A percentile compares a stretch with the other conserved stretches of the same genome.
These are phyloP conservation scores for Acanthisitta chloris DNA, from an alignment of 2,113 vertebrate genomes.

Conservation along the genomic window DNA sequence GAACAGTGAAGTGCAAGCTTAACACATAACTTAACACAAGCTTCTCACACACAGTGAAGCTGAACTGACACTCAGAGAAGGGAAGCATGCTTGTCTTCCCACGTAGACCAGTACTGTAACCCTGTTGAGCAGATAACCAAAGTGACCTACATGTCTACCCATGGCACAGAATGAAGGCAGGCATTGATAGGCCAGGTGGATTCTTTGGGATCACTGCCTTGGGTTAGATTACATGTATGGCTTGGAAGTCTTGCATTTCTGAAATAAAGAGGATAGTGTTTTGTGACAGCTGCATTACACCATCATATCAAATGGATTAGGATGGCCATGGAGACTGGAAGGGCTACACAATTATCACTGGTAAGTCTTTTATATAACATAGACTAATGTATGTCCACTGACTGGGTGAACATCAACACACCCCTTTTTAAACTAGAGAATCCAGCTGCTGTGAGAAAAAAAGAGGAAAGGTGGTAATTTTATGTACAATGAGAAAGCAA, in stretches of 20 bases:
- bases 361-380: neutral
- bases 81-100: neutral
- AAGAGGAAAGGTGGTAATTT: neutral
- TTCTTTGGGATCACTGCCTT: neutral
- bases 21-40: neutral
- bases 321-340: neutral
- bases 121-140: neutral
- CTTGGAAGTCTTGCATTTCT: neutral
- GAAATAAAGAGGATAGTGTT: neutral
- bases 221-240: neutral
- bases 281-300: neutral
- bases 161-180: neutral
- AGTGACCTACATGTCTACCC: accelerated
- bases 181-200: neutral
- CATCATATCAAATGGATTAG: neutral
- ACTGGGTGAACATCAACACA: neutral
- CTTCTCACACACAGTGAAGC: neutral
- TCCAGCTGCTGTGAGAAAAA: neutral
- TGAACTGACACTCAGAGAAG: neutral
- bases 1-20: neutral
- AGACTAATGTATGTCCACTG: neutral
- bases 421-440: neutral
- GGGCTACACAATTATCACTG: neutral
- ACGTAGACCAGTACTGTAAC: neutral
- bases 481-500: neutral